Conservation (phyloP, 2,113 vertebrate genomes). For the Dasyurus viverrinus region DNA sequence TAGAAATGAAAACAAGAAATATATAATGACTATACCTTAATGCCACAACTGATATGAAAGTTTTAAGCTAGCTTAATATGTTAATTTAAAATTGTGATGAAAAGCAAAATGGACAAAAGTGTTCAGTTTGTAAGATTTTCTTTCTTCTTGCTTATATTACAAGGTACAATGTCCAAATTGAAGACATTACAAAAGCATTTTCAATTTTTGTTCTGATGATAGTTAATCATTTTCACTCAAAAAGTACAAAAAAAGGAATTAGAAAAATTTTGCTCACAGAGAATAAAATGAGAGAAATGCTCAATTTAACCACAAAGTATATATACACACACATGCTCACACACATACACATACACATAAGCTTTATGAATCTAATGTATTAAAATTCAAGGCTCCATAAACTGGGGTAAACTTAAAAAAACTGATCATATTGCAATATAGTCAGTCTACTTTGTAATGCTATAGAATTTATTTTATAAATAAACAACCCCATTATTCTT, state of each 20-base stretch:
- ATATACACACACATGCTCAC: no score
- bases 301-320: background rate
- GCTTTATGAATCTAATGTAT: background rate
- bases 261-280: background rate
- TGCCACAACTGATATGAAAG: conserved; percentile 78
- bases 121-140: conserved; percentile 63
- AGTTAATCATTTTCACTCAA: background rate
- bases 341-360: background rate
- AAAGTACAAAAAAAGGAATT: background rate
- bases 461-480: background rate
- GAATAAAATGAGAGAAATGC: conserved; percentile 4
- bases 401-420: background rate
- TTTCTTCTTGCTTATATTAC: conserved; percentile 38
- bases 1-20: conserved; percentile 83
- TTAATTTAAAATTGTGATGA: conserved; percentile 84
- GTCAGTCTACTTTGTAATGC: background rate
- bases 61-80: conserved; percentile 80
- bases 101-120: conserved; percentile 73
- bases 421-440: background rate
- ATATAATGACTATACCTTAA: conserved; percentile 77
- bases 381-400: background rate
- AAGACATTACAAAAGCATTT: conserved; percentile 37
- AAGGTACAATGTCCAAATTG: conserved; percentile 30
- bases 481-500: background rate
- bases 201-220: conserved; percentile 32